These are phyloP conservation scores for Helicoverpa zea DNA, from an alignment of 1,140 invertebrate genomes.

Conservation along the genomic window DNA sequence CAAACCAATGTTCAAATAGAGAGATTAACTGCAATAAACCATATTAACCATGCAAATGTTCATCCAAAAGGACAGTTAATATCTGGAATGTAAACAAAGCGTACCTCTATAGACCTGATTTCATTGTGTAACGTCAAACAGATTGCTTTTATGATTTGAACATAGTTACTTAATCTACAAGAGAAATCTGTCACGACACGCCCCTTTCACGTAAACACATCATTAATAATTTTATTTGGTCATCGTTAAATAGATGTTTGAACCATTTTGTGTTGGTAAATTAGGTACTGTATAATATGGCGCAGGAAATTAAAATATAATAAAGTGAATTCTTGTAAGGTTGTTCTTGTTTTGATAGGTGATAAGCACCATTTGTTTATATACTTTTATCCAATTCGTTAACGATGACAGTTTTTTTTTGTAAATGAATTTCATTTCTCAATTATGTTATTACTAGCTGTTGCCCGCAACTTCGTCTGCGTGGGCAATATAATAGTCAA, in stretches of 20 bases:
- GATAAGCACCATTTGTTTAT: no score
- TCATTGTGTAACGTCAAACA: neutral
- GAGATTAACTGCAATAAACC: neutral
- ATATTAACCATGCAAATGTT: neutral
- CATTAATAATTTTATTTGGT: slow-evolving; percentile 40
- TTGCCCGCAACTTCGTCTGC: no score
- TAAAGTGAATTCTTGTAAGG: slow-evolving; percentile 6
- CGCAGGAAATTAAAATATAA: neutral
- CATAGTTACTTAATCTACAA: slow-evolving; percentile 37
- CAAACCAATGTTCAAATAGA: neutral
- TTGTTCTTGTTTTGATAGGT: neutral
- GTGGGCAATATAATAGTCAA: no score
- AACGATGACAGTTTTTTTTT: no score
- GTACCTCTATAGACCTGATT: slow-evolving; percentile 1
- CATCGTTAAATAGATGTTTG: slow-evolving; percentile 16
- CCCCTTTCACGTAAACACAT: slow-evolving; percentile 40
- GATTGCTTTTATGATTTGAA: slow-evolving; percentile 41
- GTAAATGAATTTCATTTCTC: no score
- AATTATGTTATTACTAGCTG: no score
- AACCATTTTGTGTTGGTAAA: neutral
- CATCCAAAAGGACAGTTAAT: neutral
- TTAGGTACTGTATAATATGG: neutral
- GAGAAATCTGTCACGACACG: slow-evolving; percentile 28
- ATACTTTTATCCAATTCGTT: no score
- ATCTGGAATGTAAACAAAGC: neutral